Evolutionary conservation across 2,888 invertebrate species (phyloP).

Genomic region (Pollenia griseotomentosa): DNA sequence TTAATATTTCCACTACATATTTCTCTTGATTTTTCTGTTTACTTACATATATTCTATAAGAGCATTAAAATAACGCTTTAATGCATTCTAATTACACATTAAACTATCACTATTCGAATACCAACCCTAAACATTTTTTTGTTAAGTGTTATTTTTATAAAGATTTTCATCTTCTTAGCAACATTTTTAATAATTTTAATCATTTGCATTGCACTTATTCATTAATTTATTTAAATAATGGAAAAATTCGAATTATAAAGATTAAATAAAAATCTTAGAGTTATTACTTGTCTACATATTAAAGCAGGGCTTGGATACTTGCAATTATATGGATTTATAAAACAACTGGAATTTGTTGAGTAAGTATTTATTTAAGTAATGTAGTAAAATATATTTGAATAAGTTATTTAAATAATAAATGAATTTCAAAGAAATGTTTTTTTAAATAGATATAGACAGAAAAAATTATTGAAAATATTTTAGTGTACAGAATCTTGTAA

Average conservation of each 20-base stretch:
- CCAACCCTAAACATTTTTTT: too few relatives aligned
- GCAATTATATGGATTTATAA: not conserved
- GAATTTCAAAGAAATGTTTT: not conserved
- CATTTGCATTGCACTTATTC: not conserved
- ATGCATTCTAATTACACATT: too few relatives aligned
- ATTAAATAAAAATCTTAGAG: not conserved
- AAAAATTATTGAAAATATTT: too few relatives aligned
- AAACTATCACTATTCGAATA: too few relatives aligned
- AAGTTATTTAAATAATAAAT: not conserved
- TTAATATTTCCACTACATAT: not conserved
- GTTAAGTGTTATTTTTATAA: too few relatives aligned
- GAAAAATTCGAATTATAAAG: constrained; percentile 10
- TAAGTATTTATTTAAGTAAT: not conserved
- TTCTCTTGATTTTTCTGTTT: too few relatives aligned
- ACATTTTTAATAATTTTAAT: not conserved
- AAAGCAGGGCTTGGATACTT: constrained; percentile 1
- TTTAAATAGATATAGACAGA: too few relatives aligned
- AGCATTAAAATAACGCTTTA: too few relatives aligned
- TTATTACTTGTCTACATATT: not conserved
- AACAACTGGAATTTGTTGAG: not conserved
- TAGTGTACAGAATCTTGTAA: constrained; percentile 24
- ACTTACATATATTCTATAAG: too few relatives aligned
- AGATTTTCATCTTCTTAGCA: too few relatives aligned
- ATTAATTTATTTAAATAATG: not conserved
- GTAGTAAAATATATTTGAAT: not conserved